Base-by-base conservation (phyloP, 2,113 vertebrate genomes). In the Oenanthe oenanthe region DNA sequence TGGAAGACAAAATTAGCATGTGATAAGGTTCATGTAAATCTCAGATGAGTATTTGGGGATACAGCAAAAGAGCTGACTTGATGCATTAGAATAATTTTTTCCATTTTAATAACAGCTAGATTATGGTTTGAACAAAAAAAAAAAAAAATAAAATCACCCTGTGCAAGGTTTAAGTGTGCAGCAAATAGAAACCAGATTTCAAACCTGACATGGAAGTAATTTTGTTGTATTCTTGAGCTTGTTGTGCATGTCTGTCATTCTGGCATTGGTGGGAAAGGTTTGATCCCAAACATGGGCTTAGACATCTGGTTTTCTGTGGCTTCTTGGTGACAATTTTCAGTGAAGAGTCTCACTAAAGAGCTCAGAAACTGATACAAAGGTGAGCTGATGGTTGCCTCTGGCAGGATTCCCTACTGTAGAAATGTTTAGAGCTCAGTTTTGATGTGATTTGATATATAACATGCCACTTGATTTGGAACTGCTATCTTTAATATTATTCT, bases 91-190 rank as follows among this genome's bases (percentile, higher is more conserved):
- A 75, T 92, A 78, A 1, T 84, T 97, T 95, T 97, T 93, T 93
- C 68, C 83, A 83, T 96, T 94, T 96, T 94, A 90, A 48, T 91
- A 95, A 83, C 95, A 92, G 92, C 86, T 88, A 95, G 83, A 66
- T 96, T 95, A 83, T 38, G 72, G 28, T 72, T 96, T 88, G 93
- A 95, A 77, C 91, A 12, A 86, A 50, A 96, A 96, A 17, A 6
- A 16, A n/a, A n/a, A 47, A 86, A 96, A 96, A 17, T 7, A 16
- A 47, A 86, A 47, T 62, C 92, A 76, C 77, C 48, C 34, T 17
- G 29, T 94, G 82, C 86, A 86, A 70, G 26, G 7, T 65, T 95
- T 89, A 93, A 94, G 83, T 22, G 53, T 24, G 31, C 22, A 47
- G 24, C 73, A 92, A 84, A 95, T 65, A 97, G 43, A 95, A 95